Conservation (phyloP, 2,888 invertebrate genomes). For the Linyphia triangularis region DNA sequence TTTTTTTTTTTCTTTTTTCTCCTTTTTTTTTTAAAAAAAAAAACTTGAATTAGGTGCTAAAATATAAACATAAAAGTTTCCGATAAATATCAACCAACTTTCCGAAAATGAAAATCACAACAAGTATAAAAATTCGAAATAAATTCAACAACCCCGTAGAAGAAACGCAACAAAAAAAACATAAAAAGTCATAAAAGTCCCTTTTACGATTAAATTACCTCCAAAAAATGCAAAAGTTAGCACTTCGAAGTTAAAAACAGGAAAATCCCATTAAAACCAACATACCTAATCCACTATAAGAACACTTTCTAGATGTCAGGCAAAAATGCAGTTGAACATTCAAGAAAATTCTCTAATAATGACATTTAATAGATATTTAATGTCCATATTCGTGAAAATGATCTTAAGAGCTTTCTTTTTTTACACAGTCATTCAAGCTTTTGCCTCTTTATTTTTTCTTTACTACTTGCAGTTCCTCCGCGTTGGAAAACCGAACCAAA, state of each 20-base stretch:
- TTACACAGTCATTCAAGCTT: no score
- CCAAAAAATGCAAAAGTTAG: background rate
- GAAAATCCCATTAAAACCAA: constrained; percentile 40
- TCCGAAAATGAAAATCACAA: no score
- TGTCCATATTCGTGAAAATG: constrained; percentile 50
- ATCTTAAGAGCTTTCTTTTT: constrained; percentile 8
- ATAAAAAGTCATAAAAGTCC: background rate
- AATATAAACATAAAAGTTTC: no score
- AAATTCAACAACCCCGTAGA: background rate
- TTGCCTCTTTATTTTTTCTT: constrained; percentile 18
- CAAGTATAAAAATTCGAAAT: no score
- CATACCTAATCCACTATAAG: background rate
- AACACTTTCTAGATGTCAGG: background rate
- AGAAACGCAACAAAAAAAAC: background rate
- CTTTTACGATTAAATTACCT: constrained; percentile 10
- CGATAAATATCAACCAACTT: no score
- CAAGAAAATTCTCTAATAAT: constrained; percentile 46
- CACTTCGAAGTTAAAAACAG: constrained; percentile 38
- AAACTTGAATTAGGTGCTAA: no score
- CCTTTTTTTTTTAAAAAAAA: no score
- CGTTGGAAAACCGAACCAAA: constrained; percentile 78
- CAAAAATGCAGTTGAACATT: background rate
- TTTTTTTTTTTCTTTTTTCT: no score
- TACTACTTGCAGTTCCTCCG: constrained; percentile 77
- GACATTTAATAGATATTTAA: constrained; percentile 72